These are phyloP conservation scores for Zeus faber DNA, from an alignment of 2,113 vertebrate species.

Conservation along the genomic window DNA sequence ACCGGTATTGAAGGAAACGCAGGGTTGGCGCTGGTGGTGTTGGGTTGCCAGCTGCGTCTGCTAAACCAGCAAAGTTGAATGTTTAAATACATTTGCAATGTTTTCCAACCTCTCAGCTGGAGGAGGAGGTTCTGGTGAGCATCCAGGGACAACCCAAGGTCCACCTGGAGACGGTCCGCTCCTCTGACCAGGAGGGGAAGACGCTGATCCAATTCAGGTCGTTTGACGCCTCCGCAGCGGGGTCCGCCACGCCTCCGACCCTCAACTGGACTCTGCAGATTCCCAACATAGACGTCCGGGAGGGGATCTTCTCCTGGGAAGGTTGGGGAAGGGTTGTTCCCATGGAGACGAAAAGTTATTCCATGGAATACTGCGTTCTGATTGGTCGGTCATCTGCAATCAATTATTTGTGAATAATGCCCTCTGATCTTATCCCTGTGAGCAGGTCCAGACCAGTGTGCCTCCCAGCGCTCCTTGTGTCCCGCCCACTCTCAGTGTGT, in stretches of 20 bases:
- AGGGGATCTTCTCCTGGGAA: conserved; percentile 54
- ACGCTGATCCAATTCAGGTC: conserved; percentile 35
- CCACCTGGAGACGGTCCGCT: conserved; percentile 27
- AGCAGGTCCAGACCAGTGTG: conserved; percentile 63
- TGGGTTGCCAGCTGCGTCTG: no score
- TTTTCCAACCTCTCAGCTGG: conserved; percentile 37
- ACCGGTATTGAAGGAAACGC: no score
- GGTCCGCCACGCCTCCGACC: not conserved
- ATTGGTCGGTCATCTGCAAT: no score
- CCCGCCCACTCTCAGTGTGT: conserved; percentile 59
- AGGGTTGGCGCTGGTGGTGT: no score
- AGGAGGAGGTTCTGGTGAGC: conserved; percentile 33
- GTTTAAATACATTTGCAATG: no score
- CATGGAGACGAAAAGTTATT: no score
- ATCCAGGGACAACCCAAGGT: conserved; percentile 14
- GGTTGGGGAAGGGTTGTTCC: no score
- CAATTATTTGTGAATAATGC: no score
- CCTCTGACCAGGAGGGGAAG: conserved; percentile 18
- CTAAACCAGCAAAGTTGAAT: no score
- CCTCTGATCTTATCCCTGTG: not conserved
- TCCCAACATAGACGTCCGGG: conserved; percentile 22
- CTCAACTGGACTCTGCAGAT: conserved; percentile 29
- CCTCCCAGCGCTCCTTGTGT: conserved; percentile 28
- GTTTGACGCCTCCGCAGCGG: conserved; percentile 23
- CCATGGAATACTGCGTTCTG: no score